phyloP scores from a whole-genome alignment of 2,113 vertebrate genomes.

The Candoia aspera region DNA sequence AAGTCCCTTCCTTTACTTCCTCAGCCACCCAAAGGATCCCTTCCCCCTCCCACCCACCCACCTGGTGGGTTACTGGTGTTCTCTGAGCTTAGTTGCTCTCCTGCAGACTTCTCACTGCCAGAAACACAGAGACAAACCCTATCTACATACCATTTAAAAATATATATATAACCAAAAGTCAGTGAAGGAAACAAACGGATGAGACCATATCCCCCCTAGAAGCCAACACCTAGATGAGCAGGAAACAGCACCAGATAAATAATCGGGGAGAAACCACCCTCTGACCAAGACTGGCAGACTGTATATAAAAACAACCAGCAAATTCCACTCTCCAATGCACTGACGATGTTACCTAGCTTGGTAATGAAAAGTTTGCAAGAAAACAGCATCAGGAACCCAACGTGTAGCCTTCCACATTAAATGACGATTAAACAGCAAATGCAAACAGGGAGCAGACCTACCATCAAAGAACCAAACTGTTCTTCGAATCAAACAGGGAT shows the following conservation, averaged over 20 bases:
- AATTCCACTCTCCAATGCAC: not conserved
- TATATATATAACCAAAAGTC: not conserved
- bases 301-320: not conserved
- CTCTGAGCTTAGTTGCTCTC: not conserved
- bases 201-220: not conserved
- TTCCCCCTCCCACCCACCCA: not conserved
- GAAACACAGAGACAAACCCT: too few relatives aligned
- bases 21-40: not conserved
- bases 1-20: not conserved
- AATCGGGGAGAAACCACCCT: not conserved
- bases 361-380: not conserved
- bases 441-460: not conserved
- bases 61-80: not conserved
- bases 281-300: not conserved
- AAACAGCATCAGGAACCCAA: not conserved
- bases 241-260: not conserved
- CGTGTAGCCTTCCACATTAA: not conserved
- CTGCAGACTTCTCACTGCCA: not conserved
- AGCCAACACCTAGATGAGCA: not conserved
- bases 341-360: not conserved
- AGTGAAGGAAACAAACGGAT: not conserved
- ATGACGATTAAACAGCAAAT: not conserved
- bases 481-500: too few relatives aligned
- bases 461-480: not conserved
- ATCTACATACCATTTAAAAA: too few relatives aligned